Percentiles rank a stretch among this genome's conserved stretches.
Evolutionary conservation across 2,797 vertebrate genomes (phyloP).

Genomic region (Pantherophis vulpinus): DNA sequence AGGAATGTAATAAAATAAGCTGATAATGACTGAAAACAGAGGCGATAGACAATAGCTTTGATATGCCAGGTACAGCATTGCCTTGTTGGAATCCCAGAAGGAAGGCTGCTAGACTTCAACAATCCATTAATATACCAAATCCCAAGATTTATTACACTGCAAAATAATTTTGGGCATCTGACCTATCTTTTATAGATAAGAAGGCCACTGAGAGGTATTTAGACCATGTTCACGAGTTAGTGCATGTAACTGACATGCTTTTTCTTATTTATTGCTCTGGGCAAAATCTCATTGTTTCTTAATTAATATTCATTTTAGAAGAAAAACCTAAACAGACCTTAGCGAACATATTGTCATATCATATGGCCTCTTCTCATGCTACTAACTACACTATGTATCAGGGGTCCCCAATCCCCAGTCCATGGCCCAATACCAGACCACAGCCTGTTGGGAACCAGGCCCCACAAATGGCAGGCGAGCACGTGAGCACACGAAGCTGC

Average conservation of each 20-base stretch:
- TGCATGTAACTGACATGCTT: not conserved
- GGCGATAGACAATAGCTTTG: slow-evolving; percentile 17
- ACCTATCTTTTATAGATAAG: not conserved
- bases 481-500: too few species aligned
- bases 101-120: not conserved
- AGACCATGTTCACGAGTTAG: not conserved
- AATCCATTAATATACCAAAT: not conserved
- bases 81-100: not conserved
- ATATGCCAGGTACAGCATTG: not conserved
- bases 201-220: not conserved
- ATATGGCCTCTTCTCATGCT: slow-evolving; percentile 38
- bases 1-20: not conserved
- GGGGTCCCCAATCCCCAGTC: not conserved
- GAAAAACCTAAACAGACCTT: slow-evolving; percentile 50
- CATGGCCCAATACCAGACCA: not conserved
- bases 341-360: slow-evolving; percentile 39
- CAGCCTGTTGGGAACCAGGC: not conserved
- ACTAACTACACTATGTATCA: slow-evolving; percentile 1
- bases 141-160: not conserved
- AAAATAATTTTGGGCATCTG: not conserved
- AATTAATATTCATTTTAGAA: slow-evolving; percentile 35
- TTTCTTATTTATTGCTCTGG: not conserved
- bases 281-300: slow-evolving; percentile 10
- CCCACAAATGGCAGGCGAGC: not conserved
- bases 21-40: not conserved